Evolutionary conservation across 2,113 vertebrate genomes (phyloP).

Genomic region (Saiga tatarica): DNA sequence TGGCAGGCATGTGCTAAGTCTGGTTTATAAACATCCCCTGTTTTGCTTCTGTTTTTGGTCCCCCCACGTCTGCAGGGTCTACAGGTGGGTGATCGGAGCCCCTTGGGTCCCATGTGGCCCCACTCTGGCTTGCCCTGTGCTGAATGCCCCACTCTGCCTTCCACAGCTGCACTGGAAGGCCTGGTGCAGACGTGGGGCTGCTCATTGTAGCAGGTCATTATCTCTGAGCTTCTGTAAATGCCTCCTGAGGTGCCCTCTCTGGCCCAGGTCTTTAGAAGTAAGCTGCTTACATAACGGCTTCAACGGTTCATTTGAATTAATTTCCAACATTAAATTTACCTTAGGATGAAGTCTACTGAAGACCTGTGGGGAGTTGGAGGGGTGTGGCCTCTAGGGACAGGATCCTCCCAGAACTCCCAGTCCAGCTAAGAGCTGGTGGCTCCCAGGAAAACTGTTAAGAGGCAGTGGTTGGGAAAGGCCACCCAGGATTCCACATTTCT

Average conservation of each 20-base stretch:
- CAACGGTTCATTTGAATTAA: not conserved
- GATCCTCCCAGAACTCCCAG: not conserved
- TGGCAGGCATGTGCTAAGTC: accelerated
- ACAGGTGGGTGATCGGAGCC: not conserved
- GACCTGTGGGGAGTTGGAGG: not conserved
- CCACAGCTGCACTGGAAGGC: not conserved
- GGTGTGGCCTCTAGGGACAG: not conserved
- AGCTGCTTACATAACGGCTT: not conserved
- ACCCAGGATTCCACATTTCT: not conserved
- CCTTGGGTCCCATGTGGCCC: accelerated
- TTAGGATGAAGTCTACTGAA: not conserved
- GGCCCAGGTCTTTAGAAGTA: not conserved
- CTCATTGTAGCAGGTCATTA: not conserved
- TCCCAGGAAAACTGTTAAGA: not conserved
- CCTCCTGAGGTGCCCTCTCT: not conserved
- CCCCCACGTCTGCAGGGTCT: accelerated
- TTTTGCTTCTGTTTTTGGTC: not conserved
- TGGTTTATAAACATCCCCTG: no score
- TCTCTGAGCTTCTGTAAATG: not conserved
- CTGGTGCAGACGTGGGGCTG: accelerated
- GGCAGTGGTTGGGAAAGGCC: not conserved
- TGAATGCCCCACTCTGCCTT: not conserved
- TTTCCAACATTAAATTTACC: not conserved
- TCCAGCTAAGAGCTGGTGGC: not conserved
- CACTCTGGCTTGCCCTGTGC: not conserved